Evolutionary conservation across 2,113 vertebrate species (phyloP), one percentile per base, ranked within the genome.

Genomic region (Daboia siamensis): DNA sequence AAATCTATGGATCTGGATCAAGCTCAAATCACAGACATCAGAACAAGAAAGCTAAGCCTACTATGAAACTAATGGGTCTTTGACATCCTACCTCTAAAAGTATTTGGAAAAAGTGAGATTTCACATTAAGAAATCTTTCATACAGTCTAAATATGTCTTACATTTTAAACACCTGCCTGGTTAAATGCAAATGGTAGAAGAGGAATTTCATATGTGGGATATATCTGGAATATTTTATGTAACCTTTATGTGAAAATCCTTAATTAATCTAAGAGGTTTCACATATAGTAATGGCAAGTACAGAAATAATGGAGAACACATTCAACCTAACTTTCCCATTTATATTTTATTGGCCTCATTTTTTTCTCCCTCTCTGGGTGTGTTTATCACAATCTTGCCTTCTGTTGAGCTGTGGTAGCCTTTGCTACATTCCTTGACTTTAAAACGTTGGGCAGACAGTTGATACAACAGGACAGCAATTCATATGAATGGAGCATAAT

Each of bases 231-330:
- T 95, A 94, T 9, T 93, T 94, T 94, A 80, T 94, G 93, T 84
- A 95, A 57, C 61, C 88, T 92, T 94, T 90, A 74, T 91, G 86
- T 85, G 29, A 57, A 46, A 95, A 96, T 95, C 96, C 94, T 94
- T 95, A 96, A 94, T 96, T 95, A 95, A 93, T 90, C 1, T 23
- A 93, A 93, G 88, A 93, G 6, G 52, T 95, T 96, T 95, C 94
- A 93, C 56, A 94, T 86, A 93, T 94, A 94, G 88, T 94, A 95
- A 94, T 95, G 96, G 29, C 95, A 96, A 95, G 95, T 96, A 95
- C 95, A 59, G 94, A 93, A 57, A 57, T 9, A 88, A 89, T 26
- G 92, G 93, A 90, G 95, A 88, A 93, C 94, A 96, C 95, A 94
- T 44, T 88, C 39, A 2, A 0, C 0, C 89, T 56, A 55, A 64